phyloP scores from a whole-genome alignment of 2,113 vertebrate species.

The Semicossyphus pulcher region DNA sequence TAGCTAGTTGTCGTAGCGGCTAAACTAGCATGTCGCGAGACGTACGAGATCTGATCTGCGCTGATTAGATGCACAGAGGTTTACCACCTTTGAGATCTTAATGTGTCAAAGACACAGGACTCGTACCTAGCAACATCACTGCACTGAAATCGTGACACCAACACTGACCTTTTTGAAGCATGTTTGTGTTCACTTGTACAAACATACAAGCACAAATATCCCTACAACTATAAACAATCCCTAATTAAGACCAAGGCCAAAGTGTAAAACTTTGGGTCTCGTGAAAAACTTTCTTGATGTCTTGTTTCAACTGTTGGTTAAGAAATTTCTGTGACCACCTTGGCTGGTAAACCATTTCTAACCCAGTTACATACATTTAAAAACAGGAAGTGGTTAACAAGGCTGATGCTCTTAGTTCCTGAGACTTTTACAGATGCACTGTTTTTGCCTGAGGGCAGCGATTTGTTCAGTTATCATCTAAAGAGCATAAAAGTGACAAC shows the following conservation, averaged over 20 bases:
- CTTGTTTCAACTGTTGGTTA: not conserved
- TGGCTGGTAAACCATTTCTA: not conserved
- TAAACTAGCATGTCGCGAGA: no score
- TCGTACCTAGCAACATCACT: no score
- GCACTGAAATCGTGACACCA: not conserved
- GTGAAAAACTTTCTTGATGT: slow-evolving; percentile 18
- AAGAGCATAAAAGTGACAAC: not conserved
- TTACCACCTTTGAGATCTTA: no score
- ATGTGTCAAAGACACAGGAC: no score
- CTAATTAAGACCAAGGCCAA: not conserved
- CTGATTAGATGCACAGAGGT: no score
- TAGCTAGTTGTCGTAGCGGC: no score
- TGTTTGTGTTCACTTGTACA: not conserved
- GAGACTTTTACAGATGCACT: not conserved
- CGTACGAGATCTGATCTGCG: no score
- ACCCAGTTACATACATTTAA: not conserved
- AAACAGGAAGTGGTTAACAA: slow-evolving; percentile 24
- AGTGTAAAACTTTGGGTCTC: not conserved
- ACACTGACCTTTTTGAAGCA: not conserved
- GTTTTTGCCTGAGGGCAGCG: slow-evolving; percentile 13
- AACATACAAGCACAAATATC: not conserved
- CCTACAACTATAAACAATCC: not conserved
- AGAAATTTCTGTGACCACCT: not conserved
- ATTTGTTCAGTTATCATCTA: not conserved
- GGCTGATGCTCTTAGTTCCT: not conserved